Conservation (phyloP, 2,888 invertebrate species). For the Cephus pygmeus region DNA sequence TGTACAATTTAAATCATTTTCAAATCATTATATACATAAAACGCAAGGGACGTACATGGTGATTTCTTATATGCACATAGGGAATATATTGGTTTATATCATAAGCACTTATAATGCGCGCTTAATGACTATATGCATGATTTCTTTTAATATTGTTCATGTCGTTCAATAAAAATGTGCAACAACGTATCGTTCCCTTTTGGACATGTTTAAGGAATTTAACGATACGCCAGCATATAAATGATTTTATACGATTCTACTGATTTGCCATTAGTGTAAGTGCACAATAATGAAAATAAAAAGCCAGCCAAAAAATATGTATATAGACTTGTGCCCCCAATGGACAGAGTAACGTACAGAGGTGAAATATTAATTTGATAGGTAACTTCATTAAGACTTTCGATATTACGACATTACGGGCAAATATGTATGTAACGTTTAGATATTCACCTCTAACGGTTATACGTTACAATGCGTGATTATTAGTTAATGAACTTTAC, state of each 20-base stretch:
- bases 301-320: neutral
- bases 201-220: neutral
- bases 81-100: neutral
- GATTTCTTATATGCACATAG: neutral
- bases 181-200: neutral
- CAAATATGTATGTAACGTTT: neutral
- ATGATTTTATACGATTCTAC: neutral
- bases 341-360: neutral
- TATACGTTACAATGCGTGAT: neutral
- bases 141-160: neutral
- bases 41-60: neutral
- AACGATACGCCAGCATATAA: neutral
- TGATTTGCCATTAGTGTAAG: neutral
- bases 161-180: neutral
- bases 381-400: neutral
- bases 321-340: neutral
- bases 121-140: neutral
- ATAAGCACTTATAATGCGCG: neutral
- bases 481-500: neutral
- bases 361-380: neutral
- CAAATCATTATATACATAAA: neutral
- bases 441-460: neutral
- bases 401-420: neutral
- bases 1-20: neutral
- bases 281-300: neutral